phyloP scores from a whole-genome alignment of 2,797 vertebrate genomes.

The Erethizon dorsatum region DNA sequence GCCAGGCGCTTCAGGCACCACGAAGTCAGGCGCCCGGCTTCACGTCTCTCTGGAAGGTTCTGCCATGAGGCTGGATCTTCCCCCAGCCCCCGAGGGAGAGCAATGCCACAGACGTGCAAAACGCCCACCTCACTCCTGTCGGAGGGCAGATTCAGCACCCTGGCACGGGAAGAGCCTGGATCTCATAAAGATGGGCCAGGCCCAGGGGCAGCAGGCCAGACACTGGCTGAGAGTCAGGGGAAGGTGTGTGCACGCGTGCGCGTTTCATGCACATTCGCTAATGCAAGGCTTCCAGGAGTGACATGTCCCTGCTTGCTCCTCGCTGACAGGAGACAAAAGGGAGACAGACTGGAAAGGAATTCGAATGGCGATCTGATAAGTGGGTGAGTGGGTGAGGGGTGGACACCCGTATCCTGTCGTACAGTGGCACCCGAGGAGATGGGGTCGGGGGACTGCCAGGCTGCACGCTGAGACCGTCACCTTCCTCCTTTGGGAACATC shows the following conservation, averaged over 20 bases:
- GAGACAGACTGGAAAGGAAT: slow-evolving; percentile 28
- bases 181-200: slow-evolving; percentile 67
- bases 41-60: slow-evolving; percentile 73
- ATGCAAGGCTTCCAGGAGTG: slow-evolving; percentile 31
- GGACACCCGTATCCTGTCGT: not conserved
- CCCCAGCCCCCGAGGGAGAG: slow-evolving; percentile 48
- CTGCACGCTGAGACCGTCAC: not conserved
- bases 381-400: not conserved
- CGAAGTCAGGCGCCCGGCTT: slow-evolving; percentile 78
- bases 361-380: not conserved
- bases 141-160: slow-evolving; percentile 15
- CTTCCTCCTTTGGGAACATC: not conserved
- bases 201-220: slow-evolving; percentile 60
- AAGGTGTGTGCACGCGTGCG: not conserved
- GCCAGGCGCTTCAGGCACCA: slow-evolving; percentile 78
- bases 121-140: not conserved
- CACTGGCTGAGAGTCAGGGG: slow-evolving; percentile 54
- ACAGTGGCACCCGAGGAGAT: not conserved
- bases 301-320: slow-evolving; percentile 72
- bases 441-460: not conserved
- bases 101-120: not conserved
- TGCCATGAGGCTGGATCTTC: slow-evolving; percentile 70
- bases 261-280: not conserved
- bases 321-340: slow-evolving; percentile 60
- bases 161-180: not conserved